Percentiles rank a stretch among this genome's conserved stretches.
These are phyloP conservation scores for Melanaphis sacchari DNA, from an alignment of 1,140 invertebrate species.

Conservation along the genomic window DNA sequence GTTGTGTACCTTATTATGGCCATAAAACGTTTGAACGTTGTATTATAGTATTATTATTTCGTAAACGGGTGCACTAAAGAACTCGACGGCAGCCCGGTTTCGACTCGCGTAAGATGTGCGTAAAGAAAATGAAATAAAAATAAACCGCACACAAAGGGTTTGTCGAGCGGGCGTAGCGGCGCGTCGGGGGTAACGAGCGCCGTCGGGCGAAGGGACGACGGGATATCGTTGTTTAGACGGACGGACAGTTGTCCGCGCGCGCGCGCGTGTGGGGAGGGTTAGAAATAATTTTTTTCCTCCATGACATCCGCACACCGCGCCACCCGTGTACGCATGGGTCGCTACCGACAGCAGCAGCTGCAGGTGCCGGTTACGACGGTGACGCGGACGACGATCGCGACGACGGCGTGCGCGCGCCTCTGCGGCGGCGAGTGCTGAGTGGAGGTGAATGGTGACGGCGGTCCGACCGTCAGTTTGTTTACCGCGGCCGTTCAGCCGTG, in stretches of 20 bases:
- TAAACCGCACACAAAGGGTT: constrained; percentile 31
- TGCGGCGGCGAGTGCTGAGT: not conserved
- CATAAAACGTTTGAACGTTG: not conserved
- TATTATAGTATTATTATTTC: not conserved
- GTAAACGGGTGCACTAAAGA: not conserved
- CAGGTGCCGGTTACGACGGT: constrained; percentile 57
- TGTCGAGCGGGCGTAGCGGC: not conserved
- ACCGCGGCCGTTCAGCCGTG: constrained; percentile 36
- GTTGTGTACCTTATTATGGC: not conserved
- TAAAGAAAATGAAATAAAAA: constrained; percentile 2
- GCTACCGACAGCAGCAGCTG: constrained; percentile 45
- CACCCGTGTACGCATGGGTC: constrained; percentile 45
- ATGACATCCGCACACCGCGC: constrained; percentile 38
- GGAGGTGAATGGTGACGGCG: constrained; percentile 27
- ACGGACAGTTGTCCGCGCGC: not conserved
- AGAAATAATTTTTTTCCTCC: constrained; percentile 58
- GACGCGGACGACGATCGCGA: not conserved
- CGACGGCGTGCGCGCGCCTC: constrained; percentile 44
- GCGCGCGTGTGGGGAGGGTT: constrained; percentile 51
- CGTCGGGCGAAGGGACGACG: not conserved
- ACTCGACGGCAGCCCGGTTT: not conserved
- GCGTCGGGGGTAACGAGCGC: not conserved
- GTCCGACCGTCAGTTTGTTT: constrained; percentile 43
- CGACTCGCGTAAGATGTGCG: not conserved
- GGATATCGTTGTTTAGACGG: not conserved